Evolutionary conservation across 1,140 invertebrate species (phyloP).

Genomic region (Pararge aegeria): DNA sequence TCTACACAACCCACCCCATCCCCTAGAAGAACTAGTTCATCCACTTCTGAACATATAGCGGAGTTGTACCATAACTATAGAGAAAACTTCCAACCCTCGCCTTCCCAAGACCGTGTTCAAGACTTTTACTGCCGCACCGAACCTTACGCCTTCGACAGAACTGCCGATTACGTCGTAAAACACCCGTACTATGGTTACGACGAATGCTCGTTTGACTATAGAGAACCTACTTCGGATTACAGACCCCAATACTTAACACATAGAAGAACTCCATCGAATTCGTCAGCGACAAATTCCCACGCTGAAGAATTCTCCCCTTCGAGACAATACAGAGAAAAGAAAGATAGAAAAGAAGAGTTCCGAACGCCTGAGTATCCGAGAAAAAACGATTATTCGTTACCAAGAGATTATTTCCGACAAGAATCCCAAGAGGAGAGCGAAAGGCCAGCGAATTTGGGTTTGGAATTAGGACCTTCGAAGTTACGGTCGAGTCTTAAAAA

Average conservation of each 20-base stretch:
- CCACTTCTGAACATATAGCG: constrained; percentile 54
- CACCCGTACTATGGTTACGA: constrained; percentile 64
- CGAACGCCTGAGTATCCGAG: constrained; percentile 64
- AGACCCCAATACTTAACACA: constrained; percentile 31
- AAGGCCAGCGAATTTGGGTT: constrained; percentile 86
- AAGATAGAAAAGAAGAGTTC: constrained; percentile 53
- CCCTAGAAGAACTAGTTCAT: constrained; percentile 75
- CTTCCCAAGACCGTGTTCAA: constrained; percentile 57
- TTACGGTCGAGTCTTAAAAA: constrained; percentile 88
- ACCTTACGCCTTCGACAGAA: constrained; percentile 58
- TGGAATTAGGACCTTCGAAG: constrained; percentile 81
- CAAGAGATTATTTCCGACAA: constrained; percentile 77
- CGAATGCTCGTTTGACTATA: constrained; percentile 58
- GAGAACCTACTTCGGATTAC: constrained; percentile 38
- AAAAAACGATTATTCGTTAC: constrained; percentile 71
- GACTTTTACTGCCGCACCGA: constrained; percentile 83
- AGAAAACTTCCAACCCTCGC: constrained; percentile 62
- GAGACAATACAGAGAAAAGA: constrained; percentile 50
- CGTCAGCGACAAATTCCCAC: constrained; percentile 59
- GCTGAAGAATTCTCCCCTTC: constrained; percentile 62
- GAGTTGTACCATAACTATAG: constrained; percentile 69
- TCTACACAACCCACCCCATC: constrained; percentile 83
- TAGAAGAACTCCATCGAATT: constrained; percentile 58
- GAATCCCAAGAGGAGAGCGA: constrained; percentile 80
- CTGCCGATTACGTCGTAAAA: constrained; percentile 63